phyloP scores from a whole-genome alignment of 2,797 vertebrate genomes.

The Enteromius trimaculatus region DNA sequence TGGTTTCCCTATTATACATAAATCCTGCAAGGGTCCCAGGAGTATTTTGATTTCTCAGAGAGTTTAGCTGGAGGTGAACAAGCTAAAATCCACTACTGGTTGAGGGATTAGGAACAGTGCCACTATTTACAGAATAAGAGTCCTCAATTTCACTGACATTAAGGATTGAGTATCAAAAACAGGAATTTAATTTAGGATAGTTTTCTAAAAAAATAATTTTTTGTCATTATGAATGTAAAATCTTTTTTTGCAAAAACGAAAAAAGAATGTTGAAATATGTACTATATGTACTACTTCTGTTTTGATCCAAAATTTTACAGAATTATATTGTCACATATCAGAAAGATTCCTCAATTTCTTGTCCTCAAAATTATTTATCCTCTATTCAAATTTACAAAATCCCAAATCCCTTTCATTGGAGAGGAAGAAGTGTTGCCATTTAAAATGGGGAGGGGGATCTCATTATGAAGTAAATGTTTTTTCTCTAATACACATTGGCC shows the following conservation, averaged over 20 bases:
- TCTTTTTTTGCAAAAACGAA: background rate
- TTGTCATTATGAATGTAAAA: background rate
- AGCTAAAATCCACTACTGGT: conserved; percentile 9
- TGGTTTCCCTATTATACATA: background rate
- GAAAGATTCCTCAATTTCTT: too few species aligned
- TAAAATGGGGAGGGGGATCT: too few species aligned
- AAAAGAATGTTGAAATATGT: background rate
- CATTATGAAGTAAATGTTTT: too few species aligned
- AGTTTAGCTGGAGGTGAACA: conserved; percentile 25
- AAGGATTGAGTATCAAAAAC: background rate
- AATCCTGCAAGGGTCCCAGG: background rate
- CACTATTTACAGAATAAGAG: background rate
- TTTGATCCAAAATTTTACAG: too few species aligned
- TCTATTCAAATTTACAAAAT: too few species aligned
- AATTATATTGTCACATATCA: too few species aligned
- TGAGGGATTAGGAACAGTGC: conserved; percentile 1
- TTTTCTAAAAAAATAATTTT: background rate
- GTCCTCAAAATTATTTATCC: too few species aligned
- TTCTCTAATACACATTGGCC: too few species aligned
- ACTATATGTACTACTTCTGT: too few species aligned
- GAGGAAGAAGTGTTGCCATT: too few species aligned
- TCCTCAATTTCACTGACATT: conserved; percentile 23
- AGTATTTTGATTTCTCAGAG: conserved; percentile 13
- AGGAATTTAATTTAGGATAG: background rate
- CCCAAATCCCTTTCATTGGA: too few species aligned